phyloP scores from a whole-genome alignment of 2,888 invertebrate genomes.

The Allophyes oxyacanthae region DNA sequence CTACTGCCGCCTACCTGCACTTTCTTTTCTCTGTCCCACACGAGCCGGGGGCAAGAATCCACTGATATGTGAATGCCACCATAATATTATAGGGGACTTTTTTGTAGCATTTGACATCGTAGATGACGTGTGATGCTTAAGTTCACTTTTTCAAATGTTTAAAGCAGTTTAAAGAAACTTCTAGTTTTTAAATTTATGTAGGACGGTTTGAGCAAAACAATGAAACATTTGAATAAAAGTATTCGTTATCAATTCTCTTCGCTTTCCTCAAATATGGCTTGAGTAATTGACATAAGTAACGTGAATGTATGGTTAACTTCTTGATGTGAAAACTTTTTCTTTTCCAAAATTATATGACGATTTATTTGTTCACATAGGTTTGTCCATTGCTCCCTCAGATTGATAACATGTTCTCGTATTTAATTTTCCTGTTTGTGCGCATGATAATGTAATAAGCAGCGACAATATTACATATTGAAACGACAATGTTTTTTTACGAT shows the following conservation, averaged over 20 bases:
- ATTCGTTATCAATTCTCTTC: slow-evolving; percentile 50
- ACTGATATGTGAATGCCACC: slow-evolving; percentile 70
- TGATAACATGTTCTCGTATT: slow-evolving; percentile 23
- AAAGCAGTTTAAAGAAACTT: slow-evolving; percentile 34
- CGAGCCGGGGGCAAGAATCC: slow-evolving; percentile 67
- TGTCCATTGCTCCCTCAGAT: slow-evolving; percentile 11
- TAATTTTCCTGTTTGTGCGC: slow-evolving; percentile 17
- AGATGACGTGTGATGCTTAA: slow-evolving; percentile 39
- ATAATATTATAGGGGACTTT: slow-evolving; percentile 68
- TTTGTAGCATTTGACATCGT: slow-evolving; percentile 66
- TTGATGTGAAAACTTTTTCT: slow-evolving; percentile 46
- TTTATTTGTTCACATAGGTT: slow-evolving; percentile 27
- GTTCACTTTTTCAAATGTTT: slow-evolving; percentile 26
- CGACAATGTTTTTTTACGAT: slow-evolving; percentile 2
- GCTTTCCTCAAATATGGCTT: slow-evolving; percentile 41
- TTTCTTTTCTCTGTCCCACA: slow-evolving; percentile 87
- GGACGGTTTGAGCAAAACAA: slow-evolving; percentile 49
- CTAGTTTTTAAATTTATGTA: slow-evolving; percentile 56
- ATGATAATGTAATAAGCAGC: slow-evolving; percentile 5
- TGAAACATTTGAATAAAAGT: slow-evolving; percentile 46
- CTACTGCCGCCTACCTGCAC: slow-evolving; percentile 83
- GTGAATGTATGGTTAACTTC: slow-evolving; percentile 47
- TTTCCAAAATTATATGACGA: slow-evolving; percentile 25
- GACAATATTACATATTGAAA: slow-evolving; percentile 2
- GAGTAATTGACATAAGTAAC: slow-evolving; percentile 32